These are phyloP conservation scores for Acrocyrtus sp. DNA, from an alignment of 2,888 invertebrate species.

Conservation along the genomic window DNA sequence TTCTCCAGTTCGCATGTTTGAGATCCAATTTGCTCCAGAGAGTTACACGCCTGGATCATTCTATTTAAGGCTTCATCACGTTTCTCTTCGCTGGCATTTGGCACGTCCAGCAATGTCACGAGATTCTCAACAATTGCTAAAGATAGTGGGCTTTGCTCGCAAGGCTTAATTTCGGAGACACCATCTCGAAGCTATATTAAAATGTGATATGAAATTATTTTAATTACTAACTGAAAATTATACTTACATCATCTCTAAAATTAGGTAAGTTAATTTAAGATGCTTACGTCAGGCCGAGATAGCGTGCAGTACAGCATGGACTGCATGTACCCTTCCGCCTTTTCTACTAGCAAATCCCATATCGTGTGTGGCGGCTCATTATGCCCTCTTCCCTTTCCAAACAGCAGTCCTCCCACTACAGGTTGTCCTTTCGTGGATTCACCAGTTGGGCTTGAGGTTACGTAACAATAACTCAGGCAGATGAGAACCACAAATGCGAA, in stretches of 20 bases:
- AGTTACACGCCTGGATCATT: constrained; percentile 34
- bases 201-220: background rate
- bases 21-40: constrained; percentile 31
- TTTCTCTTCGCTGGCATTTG: constrained; percentile 24
- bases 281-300: constrained; percentile 37
- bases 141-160: constrained; percentile 33
- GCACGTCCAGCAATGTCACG: constrained; percentile 25
- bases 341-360: constrained; percentile 32
- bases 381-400: too few species aligned
- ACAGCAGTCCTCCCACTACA: too few species aligned
- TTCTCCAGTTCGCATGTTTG: constrained; percentile 34
- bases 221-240: background rate
- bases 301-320: constrained; percentile 32
- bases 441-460: too few species aligned
- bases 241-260: background rate
- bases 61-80: constrained; percentile 20
- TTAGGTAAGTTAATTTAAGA: too few species aligned
- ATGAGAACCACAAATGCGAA: too few species aligned
- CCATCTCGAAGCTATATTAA: constrained; percentile 37
- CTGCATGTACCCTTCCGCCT: constrained; percentile 37
- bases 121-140: constrained; percentile 38
- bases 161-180: constrained; percentile 27
- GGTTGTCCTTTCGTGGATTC: too few species aligned
- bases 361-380: constrained; percentile 15
- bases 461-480: too few species aligned